phyloP scores from a whole-genome alignment of 2,113 vertebrate genomes.

The Romanogobio albipinnatus region DNA sequence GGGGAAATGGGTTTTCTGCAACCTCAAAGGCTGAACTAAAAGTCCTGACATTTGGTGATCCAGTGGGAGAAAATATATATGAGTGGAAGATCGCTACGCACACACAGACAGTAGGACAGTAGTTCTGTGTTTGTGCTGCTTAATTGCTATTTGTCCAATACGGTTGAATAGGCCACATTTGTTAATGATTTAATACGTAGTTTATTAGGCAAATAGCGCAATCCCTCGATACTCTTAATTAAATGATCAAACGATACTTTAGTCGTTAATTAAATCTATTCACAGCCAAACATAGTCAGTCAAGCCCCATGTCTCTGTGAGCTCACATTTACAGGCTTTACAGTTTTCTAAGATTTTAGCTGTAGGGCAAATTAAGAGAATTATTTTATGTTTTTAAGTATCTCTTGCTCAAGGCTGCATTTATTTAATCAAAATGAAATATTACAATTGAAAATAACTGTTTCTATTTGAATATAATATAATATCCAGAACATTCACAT shows the following conservation, averaged over 20 bases:
- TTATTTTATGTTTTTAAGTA: background rate
- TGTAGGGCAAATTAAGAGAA: background rate
- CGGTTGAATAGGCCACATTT: slow-evolving; percentile 32
- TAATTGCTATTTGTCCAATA: slow-evolving; percentile 28
- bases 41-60: slow-evolving; percentile 38
- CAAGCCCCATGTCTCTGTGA: background rate
- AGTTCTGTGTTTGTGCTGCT: background rate
- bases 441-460: no score
- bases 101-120: background rate
- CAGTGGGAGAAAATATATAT: slow-evolving; percentile 16
- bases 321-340: slow-evolving; percentile 6
- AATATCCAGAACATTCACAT: no score
- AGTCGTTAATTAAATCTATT: slow-evolving; percentile 44
- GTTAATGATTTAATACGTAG: slow-evolving; percentile 50
- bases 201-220: slow-evolving; percentile 50
- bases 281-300: slow-evolving; percentile 41
- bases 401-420: background rate
- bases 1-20: slow-evolving; percentile 14
- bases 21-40: slow-evolving; percentile 22
- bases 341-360: background rate
- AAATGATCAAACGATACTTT: slow-evolving; percentile 55
- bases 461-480: no score
- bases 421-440: background rate
- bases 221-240: slow-evolving; percentile 45
- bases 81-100: no score